Evolutionary conservation across 2,113 vertebrate species (phyloP), one percentile per base, ranked within the genome.

Genomic region (Tychaedon coryphoeus): DNA sequence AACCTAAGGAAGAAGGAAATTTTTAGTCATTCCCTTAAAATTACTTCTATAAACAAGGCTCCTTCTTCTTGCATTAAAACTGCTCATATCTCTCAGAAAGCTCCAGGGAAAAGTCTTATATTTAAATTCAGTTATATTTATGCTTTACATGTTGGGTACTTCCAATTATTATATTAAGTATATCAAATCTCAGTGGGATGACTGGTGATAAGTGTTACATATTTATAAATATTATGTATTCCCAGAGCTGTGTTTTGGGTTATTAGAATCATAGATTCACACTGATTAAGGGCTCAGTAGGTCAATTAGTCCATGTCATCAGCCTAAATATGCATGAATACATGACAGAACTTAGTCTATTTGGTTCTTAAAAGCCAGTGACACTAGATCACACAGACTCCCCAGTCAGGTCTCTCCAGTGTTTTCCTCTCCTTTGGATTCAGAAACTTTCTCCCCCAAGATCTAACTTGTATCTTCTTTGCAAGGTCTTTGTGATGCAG

Each of bases 211-310:
- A 48, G 54, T 73, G 70, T 89, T 93, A n/a, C 76, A 87, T 87
- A 93, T 94, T 92, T 94, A 90, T 86, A 88, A 93, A 82, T 76
- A 73, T 23, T 76, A 45, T 64, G 12, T 74, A 76, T 93, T 95
- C 60, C 43, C 56, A 81, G 61, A 74, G 66, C 70, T 4, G 22
- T 62, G 31, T 26, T 66, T 84, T 87, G 28, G 57, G 25, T 78
- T 81, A 72, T 91, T 90, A 84, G n/a, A 80, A 47, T 91, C 67
- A 73, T 73, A 80, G 64, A 91, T 80, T 70, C 76, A 66, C 42
- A 4, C 8, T 83, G 69, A 78, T 86, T 33, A 66, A 89, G 86
- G 38, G 77, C 43, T 89, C 84, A 42, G 23, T 45, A 66, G 64
- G 56, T 84, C 83, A 91, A 47, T 81, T 86, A 86, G 51, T 50